Evolutionary conservation across 2,113 vertebrate species (phyloP).

Genomic region (Callithrix jacchus): DNA sequence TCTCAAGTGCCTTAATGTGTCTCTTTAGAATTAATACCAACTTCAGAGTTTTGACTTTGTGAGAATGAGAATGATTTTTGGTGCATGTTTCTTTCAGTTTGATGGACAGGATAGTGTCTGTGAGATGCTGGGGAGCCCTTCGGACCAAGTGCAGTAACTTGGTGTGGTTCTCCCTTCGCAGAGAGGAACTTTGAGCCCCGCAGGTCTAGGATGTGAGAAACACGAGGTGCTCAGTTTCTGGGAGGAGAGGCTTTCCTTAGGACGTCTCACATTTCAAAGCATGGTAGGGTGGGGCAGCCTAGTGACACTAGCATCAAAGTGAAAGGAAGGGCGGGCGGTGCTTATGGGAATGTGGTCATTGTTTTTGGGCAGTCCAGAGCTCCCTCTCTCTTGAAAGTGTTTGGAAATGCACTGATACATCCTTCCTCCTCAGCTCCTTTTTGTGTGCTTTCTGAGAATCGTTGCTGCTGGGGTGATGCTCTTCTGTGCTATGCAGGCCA

Average conservation of each 20-base stretch:
- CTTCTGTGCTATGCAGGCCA: fast-evolving
- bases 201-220: not conserved
- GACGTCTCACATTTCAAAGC: not conserved
- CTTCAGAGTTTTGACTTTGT: not conserved
- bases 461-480: not conserved
- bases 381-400: not conserved
- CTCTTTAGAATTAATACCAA: not conserved
- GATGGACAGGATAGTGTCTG: too few relatives aligned
- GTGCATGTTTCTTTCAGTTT: not conserved
- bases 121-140: not conserved
- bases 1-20: not conserved
- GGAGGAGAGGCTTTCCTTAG: not conserved
- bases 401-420: not conserved
- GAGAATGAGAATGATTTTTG: not conserved
- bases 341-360: not conserved
- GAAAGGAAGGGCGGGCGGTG: not conserved
- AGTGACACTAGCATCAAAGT: not conserved
- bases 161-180: not conserved
- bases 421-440: not conserved
- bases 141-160: not conserved
- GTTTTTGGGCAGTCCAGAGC: not conserved
- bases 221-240: too few relatives aligned
- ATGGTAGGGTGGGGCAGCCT: not conserved
- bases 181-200: fast-evolving
- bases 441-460: not conserved